These are phyloP conservation scores for Scortum barcoo DNA, from an alignment of 2,113 vertebrate species.

Conservation along the genomic window DNA sequence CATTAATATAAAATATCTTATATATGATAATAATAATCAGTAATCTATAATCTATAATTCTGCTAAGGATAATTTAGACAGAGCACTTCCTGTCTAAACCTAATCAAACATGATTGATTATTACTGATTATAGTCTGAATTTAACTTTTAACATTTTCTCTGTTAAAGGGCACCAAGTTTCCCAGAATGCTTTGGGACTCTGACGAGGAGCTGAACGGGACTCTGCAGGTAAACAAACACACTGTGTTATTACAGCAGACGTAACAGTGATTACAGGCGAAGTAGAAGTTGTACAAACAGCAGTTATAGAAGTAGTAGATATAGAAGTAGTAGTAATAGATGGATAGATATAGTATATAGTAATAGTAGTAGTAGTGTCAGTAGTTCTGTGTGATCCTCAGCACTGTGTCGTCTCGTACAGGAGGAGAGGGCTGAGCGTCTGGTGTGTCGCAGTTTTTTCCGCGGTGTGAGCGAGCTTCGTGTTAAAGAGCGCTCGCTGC, in stretches of 20 bases:
- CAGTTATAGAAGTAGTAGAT: background rate
- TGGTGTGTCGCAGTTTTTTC: conserved; percentile 75
- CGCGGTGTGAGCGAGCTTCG: conserved; percentile 81
- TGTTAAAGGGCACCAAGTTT: conserved; percentile 57
- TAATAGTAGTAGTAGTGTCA: no score
- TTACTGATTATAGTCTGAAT: no score
- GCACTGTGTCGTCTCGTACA: conserved; percentile 38
- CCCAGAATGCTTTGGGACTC: conserved; percentile 80
- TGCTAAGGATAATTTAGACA: no score
- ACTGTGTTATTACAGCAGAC: no score
- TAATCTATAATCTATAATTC: no score
- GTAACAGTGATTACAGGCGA: background rate
- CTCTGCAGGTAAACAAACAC: conserved; percentile 73
- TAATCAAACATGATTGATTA: no score
- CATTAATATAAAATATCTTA: no score
- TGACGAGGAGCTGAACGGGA: conserved; percentile 64
- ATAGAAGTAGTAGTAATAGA: no score
- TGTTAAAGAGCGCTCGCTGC: conserved; percentile 86
- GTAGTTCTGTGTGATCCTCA: no score
- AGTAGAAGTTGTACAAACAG: background rate
- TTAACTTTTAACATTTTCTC: background rate
- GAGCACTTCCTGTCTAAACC: no score
- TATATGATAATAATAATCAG: no score
- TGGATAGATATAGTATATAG: no score
- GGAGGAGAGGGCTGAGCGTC: conserved; percentile 53